phyloP scores from a whole-genome alignment of 1,140 invertebrate genomes.

The Hormaphis cornu region DNA sequence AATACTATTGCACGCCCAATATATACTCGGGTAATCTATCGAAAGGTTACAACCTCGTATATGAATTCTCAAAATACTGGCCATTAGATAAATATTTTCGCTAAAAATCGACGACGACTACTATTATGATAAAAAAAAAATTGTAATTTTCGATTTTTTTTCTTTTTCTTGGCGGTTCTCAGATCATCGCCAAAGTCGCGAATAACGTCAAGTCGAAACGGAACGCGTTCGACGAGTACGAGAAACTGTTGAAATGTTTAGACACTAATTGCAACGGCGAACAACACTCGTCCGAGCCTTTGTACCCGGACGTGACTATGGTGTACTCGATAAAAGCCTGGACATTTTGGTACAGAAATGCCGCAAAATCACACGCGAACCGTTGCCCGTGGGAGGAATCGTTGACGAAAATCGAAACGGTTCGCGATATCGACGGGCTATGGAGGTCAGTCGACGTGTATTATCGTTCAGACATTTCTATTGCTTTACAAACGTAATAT shows the following conservation, averaged over 20 bases:
- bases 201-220: background rate
- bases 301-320: background rate
- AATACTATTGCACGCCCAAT: too few species aligned
- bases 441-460: too few species aligned
- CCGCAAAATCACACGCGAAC: background rate
- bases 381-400: background rate
- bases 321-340: background rate
- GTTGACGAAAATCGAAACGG: background rate
- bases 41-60: too few species aligned
- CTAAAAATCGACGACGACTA: too few species aligned
- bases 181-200: background rate
- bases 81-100: too few species aligned
- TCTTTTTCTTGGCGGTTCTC: background rate
- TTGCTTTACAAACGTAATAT: too few species aligned
- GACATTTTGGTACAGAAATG: conserved; percentile 10
- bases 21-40: too few species aligned
- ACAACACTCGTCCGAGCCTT: background rate
- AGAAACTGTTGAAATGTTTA: background rate
- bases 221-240: background rate
- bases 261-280: background rate
- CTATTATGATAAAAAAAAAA: too few species aligned
- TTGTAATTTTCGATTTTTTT: background rate
- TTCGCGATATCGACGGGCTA: background rate
- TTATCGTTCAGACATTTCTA: too few species aligned
- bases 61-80: too few species aligned